Conservation (phyloP, 2,113 vertebrate genomes). For the Ammospiza caudacuta region DNA sequence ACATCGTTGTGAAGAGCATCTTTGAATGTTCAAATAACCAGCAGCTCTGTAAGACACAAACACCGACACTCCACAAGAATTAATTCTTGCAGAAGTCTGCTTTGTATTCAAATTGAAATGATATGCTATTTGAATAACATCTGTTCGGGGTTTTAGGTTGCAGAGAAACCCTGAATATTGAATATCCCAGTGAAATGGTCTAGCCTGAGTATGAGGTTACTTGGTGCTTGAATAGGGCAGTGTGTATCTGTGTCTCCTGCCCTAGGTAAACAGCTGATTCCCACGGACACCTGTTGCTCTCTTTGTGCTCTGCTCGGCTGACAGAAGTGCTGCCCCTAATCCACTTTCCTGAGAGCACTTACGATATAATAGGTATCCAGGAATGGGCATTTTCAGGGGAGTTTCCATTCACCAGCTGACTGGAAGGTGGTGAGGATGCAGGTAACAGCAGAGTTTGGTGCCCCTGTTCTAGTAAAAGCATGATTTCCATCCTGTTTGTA, state of each 20-base stretch:
- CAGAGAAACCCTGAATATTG: slow-evolving; percentile 20
- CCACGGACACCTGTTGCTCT: slow-evolving; percentile 13
- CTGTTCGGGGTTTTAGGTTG: slow-evolving; percentile 29
- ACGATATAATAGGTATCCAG: neutral
- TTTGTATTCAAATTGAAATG: neutral
- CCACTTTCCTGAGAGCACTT: slow-evolving; percentile 13
- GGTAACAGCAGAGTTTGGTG: neutral
- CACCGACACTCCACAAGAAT: neutral
- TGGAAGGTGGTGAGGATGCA: neutral
- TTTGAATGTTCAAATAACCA: neutral
- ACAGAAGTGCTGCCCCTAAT: neutral
- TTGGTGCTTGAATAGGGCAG: neutral
- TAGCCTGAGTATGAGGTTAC: slow-evolving; percentile 21
- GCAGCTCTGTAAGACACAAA: neutral
- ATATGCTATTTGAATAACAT: neutral
- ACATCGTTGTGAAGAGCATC: neutral
- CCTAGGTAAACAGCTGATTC: slow-evolving; percentile 37
- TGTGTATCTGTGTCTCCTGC: neutral
- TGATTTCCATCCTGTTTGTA: neutral
- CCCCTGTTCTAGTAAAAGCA: neutral
- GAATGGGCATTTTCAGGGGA: neutral
- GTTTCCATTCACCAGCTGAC: slow-evolving; percentile 12
- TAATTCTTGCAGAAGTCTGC: neutral
- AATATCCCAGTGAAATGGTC: neutral
- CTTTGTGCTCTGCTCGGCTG: neutral